Conservation (phyloP, 2,113 vertebrate species). For the Cacatua alba region DNA sequence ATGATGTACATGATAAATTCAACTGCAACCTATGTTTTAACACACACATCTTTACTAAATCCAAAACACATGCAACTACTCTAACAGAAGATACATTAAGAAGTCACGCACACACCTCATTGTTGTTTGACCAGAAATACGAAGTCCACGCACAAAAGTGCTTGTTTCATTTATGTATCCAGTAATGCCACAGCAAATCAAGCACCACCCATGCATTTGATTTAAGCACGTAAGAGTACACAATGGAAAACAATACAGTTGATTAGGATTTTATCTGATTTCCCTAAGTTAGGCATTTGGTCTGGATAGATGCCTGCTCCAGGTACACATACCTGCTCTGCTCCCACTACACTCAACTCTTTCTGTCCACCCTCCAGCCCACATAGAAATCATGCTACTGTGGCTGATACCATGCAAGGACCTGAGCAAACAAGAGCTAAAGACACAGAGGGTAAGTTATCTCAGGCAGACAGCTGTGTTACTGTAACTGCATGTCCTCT, state of each 20-base stretch:
- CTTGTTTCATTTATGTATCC: not conserved
- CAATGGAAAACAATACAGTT: not conserved
- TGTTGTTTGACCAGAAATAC: not conserved
- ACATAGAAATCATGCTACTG: not conserved
- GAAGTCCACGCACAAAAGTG: not conserved
- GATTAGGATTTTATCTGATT: not conserved
- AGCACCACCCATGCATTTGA: not conserved
- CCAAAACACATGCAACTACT: fast-evolving
- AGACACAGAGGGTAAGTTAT: not conserved
- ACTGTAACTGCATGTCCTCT: not conserved
- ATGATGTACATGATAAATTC: not conserved
- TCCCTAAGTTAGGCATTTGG: not conserved
- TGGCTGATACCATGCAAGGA: not conserved
- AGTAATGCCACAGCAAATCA: not conserved
- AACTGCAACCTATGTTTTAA: not conserved
- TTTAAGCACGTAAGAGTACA: not conserved
- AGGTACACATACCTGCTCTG: not conserved
- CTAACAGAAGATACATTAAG: not conserved
- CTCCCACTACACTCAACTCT: not conserved
- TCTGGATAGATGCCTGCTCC: not conserved
- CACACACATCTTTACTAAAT: not conserved
- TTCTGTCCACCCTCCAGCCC: not conserved
- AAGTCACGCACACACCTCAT: not conserved
- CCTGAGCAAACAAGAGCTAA: not conserved
- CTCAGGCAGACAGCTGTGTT: not conserved